Conservation (phyloP, 2,888 invertebrate genomes). For the Colletes collaris region DNA sequence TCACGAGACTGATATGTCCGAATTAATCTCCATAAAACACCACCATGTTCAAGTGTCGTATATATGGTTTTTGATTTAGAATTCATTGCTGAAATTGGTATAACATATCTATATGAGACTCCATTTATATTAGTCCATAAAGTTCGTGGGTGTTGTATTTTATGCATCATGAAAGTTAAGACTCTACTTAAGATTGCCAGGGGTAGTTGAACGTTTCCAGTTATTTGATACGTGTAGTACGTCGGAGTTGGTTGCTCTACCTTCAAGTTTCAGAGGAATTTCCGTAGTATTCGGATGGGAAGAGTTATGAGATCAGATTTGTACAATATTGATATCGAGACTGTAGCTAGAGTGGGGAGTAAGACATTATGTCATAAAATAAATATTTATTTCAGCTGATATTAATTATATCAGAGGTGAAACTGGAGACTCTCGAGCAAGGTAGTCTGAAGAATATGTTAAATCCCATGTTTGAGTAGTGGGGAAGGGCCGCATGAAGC, state of each 20-base stretch:
- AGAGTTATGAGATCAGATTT: too few relatives aligned
- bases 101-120: not conserved
- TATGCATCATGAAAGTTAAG: not conserved
- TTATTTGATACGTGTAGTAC: not conserved
- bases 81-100: not conserved
- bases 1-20: conserved; percentile 20
- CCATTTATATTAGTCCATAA: too few relatives aligned
- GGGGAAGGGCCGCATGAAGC: too few relatives aligned
- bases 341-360: too few relatives aligned
- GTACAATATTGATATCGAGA: too few relatives aligned
- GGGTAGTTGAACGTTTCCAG: not conserved
- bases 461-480: too few relatives aligned
- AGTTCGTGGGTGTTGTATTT: not conserved
- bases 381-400: too few relatives aligned
- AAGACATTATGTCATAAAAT: not conserved
- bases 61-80: conserved; percentile 16
- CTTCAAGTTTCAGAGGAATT: not conserved
- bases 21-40: conserved; percentile 22
- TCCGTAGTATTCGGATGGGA: too few relatives aligned
- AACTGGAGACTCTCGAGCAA: too few relatives aligned
- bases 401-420: too few relatives aligned
- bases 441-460: too few relatives aligned
- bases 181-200: not conserved
- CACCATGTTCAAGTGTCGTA: conserved; percentile 15
- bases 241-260: not conserved